These are phyloP conservation scores for Andrena dorsata DNA, from an alignment of 2,888 invertebrate species.

Conservation along the genomic window DNA sequence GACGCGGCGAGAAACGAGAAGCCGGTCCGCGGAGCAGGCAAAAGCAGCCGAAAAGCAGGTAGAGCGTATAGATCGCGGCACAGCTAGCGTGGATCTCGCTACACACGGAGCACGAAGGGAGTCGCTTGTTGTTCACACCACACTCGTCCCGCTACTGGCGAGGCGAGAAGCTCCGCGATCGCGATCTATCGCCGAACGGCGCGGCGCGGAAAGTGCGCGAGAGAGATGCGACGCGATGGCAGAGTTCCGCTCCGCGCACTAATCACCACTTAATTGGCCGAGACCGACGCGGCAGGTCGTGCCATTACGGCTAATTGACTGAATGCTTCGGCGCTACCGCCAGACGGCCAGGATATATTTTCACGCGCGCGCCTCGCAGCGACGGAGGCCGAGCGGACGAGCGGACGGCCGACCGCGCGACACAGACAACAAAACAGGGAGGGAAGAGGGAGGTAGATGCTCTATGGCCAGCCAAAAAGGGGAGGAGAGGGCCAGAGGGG, in stretches of 20 bases:
- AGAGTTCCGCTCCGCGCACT: slow-evolving; percentile 72
- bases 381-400: slow-evolving; percentile 6
- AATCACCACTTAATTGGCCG: slow-evolving; percentile 79
- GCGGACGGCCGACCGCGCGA: neutral
- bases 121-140: slow-evolving; percentile 28
- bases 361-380: slow-evolving; percentile 64
- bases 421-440: neutral
- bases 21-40: neutral
- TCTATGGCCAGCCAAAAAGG: neutral
- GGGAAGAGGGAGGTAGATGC: neutral
- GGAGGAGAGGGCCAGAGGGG: neutral
- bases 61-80: neutral
- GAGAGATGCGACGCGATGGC: slow-evolving; percentile 45
- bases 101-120: slow-evolving; percentile 2
- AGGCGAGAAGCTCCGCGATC: slow-evolving; percentile 27
- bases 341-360: slow-evolving; percentile 69
- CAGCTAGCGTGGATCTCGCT: slow-evolving; percentile 12
- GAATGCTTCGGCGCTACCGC: slow-evolving; percentile 72
- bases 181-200: slow-evolving; percentile 14
- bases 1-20: slow-evolving; percentile 3
- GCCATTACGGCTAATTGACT: slow-evolving; percentile 78
- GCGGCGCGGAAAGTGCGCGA: slow-evolving; percentile 19
- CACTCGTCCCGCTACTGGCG: slow-evolving; percentile 28
- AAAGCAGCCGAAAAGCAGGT: neutral
- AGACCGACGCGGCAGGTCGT: slow-evolving; percentile 76